Evolutionary conservation across 2,888 invertebrate genomes (phyloP).

Genomic region (Orchestes rusci): DNA sequence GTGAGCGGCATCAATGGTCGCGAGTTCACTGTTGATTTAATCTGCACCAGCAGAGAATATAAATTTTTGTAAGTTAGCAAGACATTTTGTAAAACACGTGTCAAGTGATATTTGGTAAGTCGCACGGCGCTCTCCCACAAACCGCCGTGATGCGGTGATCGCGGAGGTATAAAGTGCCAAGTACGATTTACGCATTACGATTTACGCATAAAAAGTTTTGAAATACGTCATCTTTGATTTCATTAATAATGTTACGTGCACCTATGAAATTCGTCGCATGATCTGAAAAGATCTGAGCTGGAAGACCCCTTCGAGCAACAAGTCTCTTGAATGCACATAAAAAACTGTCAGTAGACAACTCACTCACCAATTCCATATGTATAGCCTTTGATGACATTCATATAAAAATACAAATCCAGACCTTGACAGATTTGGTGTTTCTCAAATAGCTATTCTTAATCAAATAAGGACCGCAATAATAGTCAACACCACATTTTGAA

Average conservation of each 20-base stretch:
- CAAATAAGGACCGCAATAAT: conserved; percentile 22
- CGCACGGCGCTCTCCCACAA: conserved; percentile 32
- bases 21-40: no score
- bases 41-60: no score
- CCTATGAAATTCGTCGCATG: conserved; percentile 20
- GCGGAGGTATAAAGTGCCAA: conserved; percentile 34
- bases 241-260: conserved; percentile 5
- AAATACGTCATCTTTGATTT: conserved; percentile 1
- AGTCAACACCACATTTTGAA: conserved; percentile 19
- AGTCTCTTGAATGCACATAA: conserved; percentile 20
- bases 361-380: conserved; percentile 20
- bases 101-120: no score
- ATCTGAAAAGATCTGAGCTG: conserved; percentile 16
- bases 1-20: no score
- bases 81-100: no score
- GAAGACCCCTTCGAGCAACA: conserved; percentile 16
- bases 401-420: conserved; percentile 23
- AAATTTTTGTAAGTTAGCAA: no score
- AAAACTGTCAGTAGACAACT: conserved; percentile 19
- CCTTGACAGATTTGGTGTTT: conserved; percentile 14
- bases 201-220: conserved; percentile 2
- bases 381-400: conserved; percentile 22
- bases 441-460: conserved; percentile 17
- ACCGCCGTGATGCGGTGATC: conserved; percentile 20
- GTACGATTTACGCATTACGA: no score